Evolutionary conservation across 2,113 vertebrate genomes (phyloP).

Genomic region (Brachyhypopomus occidentalis): DNA sequence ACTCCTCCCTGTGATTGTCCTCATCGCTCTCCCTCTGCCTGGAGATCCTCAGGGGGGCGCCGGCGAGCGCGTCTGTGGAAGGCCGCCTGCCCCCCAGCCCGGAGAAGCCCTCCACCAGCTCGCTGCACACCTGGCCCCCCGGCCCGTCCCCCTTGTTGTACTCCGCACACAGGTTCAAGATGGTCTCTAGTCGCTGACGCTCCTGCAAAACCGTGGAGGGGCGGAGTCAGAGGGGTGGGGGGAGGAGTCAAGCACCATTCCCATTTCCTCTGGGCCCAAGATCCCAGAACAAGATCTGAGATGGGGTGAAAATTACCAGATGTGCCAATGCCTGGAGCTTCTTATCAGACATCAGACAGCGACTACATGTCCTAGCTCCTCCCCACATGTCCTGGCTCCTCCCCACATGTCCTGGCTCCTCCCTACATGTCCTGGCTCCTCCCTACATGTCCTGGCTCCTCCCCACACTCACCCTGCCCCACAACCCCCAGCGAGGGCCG

Average conservation of each 20-base stretch:
- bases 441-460: too few relatives aligned
- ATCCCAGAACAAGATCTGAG: conserved; percentile 14
- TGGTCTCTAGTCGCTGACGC: conserved; percentile 94
- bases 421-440: too few relatives aligned
- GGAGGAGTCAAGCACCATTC: conserved; percentile 7
- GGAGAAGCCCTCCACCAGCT: conserved; percentile 18
- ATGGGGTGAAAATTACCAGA: conserved; percentile 20
- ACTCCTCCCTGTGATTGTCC: conserved; percentile 91
- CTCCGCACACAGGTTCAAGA: conserved; percentile 93
- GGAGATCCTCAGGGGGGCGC: conserved; percentile 48
- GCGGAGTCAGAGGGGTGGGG: conserved; percentile 13
- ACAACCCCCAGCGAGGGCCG: too few relatives aligned
- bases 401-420: too few relatives aligned
- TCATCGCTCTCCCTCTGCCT: conserved; percentile 82
- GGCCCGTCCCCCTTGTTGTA: conserved; percentile 82
- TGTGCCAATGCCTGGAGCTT: conserved; percentile 18
- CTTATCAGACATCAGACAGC: conserved; percentile 23
- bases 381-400: background rate
- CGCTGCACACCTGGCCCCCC: too few relatives aligned
- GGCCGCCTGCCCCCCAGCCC: conserved; percentile 46
- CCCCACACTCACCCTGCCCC: too few relatives aligned
- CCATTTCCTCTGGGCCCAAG: conserved; percentile 40
- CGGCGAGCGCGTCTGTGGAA: conserved; percentile 29
- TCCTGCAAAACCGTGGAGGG: conserved; percentile 61
- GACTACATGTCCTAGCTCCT: background rate